Evolutionary conservation across 1,140 invertebrate species (phyloP), one percentile per base, ranked within the genome.

Genomic region (Drosophila sechellia): DNA sequence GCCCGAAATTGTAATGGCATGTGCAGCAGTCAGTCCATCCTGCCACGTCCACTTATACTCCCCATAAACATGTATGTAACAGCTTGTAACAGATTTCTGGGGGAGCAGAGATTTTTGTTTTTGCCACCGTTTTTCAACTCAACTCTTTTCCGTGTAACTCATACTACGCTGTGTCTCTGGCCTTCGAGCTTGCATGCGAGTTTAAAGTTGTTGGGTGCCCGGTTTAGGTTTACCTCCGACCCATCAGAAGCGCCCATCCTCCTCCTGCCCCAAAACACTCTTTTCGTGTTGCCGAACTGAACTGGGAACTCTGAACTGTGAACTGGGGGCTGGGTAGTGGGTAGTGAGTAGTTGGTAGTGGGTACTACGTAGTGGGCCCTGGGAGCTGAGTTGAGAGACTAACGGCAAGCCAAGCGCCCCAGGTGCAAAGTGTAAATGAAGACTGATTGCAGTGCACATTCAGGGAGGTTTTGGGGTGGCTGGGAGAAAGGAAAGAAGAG

Each of bases 361-460:
- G 20, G 60, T 22, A 22, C 20, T 22, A 2, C 27, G 45, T 37
- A 42, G 55, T 43, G 46, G 20, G 60, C 54, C 40, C 66, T 60
- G 79, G 60, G 55, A 70, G 54, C 35, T 25, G 63, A 77, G 54
- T 37, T 25, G 63, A 69, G 75, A 64, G 34, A 61, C 70, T 73
- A 73, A 42, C 55, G 60, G 70, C 49, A 59, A 60, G 49, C 56
- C 70, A 73, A 85, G 81, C 57, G 81, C 72, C 85, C 77, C 84
- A 84, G 84, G 85, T 89, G 84, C 85, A 89, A 89, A 90, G 85
- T 89, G 84, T 80, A 89, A 89, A 89, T 89, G 84, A 89, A 84
- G 84, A 89, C 84, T 90, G 84, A 89, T 84, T 89, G 85, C 84
- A 89, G 69, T 53, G 76, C 72, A 85, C 81, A 80, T 81, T 77